Evolutionary conservation across 1,140 invertebrate genomes (phyloP), one percentile per base, ranked within the genome.

Genomic region (Portunus trituberculatus): DNA sequence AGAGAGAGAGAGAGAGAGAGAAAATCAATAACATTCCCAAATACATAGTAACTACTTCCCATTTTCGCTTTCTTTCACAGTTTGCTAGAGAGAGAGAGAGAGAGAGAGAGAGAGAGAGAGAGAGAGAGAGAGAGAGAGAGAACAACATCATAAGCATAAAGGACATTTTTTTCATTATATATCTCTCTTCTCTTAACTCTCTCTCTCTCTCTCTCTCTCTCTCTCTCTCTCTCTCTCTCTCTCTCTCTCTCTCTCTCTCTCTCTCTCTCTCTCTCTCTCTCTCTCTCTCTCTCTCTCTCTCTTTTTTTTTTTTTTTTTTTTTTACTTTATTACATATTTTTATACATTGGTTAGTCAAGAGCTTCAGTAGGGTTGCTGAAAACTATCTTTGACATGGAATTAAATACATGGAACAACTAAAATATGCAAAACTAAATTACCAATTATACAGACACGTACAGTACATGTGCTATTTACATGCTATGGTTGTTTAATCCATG

Each of bases 121-220:
- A 86, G 28, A 39, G 32, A 39, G 83, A 86, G 83, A 86, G 83
- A 86, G 83, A 86, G 83, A 86, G 83, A 86, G 83, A 86, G 83
- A 86, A 86, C n/a, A 29, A 86, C 83, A 31, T 12, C 20, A 86
- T 10, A 59, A 2, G 16, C 1, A 59, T 59, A 59, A 59, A 59
- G 10, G 25, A 25, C 67, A 76, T 76, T 76, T 76, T 76, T 76
- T 76, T 25, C n/a, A 25, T 76, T 7, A n/a, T 76, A 0, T 76
- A n/a, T 76, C 20, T 76, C 67, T 7, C 67, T n/a, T n/a, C n/a
- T 10, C 20, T 59, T 39, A 39, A 39, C 39, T 39, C 39, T 6
- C 52, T 0, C 52, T 10, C 52, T 59, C 52, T 10, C 3, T 10
- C 52, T 76, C n/a, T 76, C 67, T n/a, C 20, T n/a, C 52, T n/a